A percentile compares a stretch with the other conserved stretches of the same genome.
phyloP scores from a whole-genome alignment of 2,888 invertebrate species.

The Ommatoiulus sabulosus region DNA sequence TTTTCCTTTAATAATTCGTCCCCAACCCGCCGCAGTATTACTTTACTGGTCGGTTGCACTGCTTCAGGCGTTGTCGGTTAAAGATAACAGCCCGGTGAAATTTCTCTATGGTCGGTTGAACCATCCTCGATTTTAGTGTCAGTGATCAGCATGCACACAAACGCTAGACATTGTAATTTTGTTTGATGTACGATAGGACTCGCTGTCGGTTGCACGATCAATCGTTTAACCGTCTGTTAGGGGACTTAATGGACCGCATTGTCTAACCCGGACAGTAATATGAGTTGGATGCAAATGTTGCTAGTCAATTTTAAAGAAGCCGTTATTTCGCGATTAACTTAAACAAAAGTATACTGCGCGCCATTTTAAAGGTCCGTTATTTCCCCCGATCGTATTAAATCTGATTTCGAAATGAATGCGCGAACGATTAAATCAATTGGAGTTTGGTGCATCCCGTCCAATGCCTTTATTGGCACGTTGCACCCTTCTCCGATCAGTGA shows the following conservation, averaged over 20 bases:
- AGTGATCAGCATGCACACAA: too few species aligned
- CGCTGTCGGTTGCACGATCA: neutral
- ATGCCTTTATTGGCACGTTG: neutral
- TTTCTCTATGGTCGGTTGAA: too few species aligned
- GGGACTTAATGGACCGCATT: neutral
- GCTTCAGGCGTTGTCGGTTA: neutral
- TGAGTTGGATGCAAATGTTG: neutral
- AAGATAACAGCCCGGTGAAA: neutral
- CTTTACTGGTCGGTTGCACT: neutral
- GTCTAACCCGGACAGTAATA: neutral
- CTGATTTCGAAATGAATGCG: neutral
- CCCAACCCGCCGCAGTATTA: slow-evolving; percentile 15
- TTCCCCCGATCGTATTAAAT: neutral
- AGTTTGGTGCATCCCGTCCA: neutral
- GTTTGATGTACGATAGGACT: too few species aligned
- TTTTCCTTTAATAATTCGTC: neutral
- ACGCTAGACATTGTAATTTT: too few species aligned
- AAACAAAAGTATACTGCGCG: neutral
- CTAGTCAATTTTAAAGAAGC: neutral
- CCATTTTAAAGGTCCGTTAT: neutral
- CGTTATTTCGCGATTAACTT: neutral
- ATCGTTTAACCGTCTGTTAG: neutral
- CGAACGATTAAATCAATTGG: neutral
- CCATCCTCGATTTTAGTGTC: too few species aligned
- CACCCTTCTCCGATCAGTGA: too few species aligned